Base-by-base conservation (phyloP, 1,140 invertebrate species). In the Diabrotica undecimpunctata region DNA sequence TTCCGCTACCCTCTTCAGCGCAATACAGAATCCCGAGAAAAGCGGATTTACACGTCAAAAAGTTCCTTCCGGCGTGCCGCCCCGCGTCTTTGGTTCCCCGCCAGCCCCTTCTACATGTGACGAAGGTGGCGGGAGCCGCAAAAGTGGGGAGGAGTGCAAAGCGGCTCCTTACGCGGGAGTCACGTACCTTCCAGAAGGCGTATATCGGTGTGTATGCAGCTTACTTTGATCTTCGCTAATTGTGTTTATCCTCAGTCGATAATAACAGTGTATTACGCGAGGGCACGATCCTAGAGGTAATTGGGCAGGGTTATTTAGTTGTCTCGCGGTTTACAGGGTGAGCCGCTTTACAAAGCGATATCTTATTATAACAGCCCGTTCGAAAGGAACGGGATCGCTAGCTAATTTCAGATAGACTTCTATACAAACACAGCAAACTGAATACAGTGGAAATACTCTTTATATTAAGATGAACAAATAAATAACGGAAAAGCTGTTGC, bases 211-310 rank as follows among this genome's bases (percentile, higher is more conserved):
- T 60, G 58, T 60, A 51, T 39, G 12, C 46, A 51, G 12, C 14
- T 51, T 10, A 51, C 58, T 60, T 60, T 60, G 58, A 60, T 60
- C 58, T 60, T 60, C 58, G 58, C 46, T 60, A 60, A 60, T 60
- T 60, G 58, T 60, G 58, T 60, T 60, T 60, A 60, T 60, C 14
- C 58, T 50, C 41, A 60, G 58, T 60, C 58, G 58, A 60, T 60
- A 51, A 60, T 60, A 60, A 60, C 58, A 50, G 39, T 60, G 36
- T 60, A 60, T 50, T 57, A 57, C 55, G 55, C 55, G 8, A 46
- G n/a, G 41, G 41, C 41, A 46, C 54, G 54, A 14, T 55, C 13
- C 54, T 10, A 9, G 9, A 14, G 54, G 13, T 55, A 55, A 55
- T 10, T 55, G 54, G 14, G 13, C 35, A 25, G 54, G 35, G 25